phyloP scores from a whole-genome alignment of 2,113 vertebrate species.

The Fregetta grallaria region DNA sequence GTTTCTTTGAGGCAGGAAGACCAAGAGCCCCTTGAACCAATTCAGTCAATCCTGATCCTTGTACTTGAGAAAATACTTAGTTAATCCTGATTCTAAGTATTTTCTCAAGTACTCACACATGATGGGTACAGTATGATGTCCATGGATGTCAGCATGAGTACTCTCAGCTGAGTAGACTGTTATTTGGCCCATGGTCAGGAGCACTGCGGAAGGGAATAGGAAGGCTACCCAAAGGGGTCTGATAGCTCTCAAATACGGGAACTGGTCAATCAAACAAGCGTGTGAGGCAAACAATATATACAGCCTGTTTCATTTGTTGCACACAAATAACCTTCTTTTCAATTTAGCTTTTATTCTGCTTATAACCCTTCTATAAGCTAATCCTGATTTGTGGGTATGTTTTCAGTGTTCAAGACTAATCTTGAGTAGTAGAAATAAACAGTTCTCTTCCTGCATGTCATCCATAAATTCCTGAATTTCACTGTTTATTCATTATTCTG shows the following conservation, averaged over 20 bases:
- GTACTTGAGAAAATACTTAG: background rate
- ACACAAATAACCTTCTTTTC: background rate
- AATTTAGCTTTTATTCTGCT: conserved; percentile 1
- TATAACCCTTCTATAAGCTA: background rate
- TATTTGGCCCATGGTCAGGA: background rate
- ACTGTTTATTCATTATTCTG: conserved; percentile 2
- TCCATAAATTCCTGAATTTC: background rate
- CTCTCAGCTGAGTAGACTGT: background rate
- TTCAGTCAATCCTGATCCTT: background rate
- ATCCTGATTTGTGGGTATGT: background rate
- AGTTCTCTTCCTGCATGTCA: background rate
- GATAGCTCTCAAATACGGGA: background rate
- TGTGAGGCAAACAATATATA: background rate
- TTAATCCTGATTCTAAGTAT: background rate
- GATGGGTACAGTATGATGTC: background rate
- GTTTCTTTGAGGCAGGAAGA: background rate
- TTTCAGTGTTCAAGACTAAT: background rate
- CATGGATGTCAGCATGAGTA: background rate
- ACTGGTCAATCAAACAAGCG: background rate
- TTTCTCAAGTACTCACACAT: background rate
- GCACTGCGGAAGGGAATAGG: background rate
- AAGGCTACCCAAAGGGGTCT: background rate
- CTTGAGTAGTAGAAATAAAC: background rate
- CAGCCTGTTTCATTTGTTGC: background rate
- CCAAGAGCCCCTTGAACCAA: background rate